phyloP scores from a whole-genome alignment of 2,888 invertebrate species.

The Catocala fraxini region DNA sequence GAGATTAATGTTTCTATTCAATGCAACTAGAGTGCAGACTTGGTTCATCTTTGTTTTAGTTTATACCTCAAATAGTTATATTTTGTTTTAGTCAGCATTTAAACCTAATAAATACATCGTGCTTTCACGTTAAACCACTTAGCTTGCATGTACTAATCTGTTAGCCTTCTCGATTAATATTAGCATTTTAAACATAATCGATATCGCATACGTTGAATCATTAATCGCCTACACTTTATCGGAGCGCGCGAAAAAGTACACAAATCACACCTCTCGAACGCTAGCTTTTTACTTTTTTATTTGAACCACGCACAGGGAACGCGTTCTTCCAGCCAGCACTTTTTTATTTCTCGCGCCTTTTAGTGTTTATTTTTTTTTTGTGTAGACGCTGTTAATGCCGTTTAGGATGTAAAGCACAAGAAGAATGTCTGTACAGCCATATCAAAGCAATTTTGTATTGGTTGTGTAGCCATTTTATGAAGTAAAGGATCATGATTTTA shows the following conservation, averaged over 20 bases:
- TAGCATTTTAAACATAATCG: conserved; percentile 63
- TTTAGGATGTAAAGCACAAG: conserved; percentile 61
- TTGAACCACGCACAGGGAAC: conserved; percentile 64
- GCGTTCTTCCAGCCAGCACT: conserved; percentile 67
- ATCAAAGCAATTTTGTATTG: conserved; percentile 16
- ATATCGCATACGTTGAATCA: conserved; percentile 72
- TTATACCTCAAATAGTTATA: not conserved
- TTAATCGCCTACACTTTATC: conserved; percentile 75
- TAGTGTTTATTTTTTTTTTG: conserved; percentile 55
- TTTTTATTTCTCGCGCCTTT: conserved; percentile 60
- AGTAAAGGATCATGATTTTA: conserved; percentile 6
- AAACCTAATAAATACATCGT: conserved; percentile 13
- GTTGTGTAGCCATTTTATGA: conserved; percentile 12
- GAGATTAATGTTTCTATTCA: not conserved
- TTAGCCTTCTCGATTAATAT: conserved; percentile 36
- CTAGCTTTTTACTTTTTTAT: conserved; percentile 58
- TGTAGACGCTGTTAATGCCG: conserved; percentile 63
- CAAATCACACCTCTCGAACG: conserved; percentile 82
- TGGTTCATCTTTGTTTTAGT: not conserved
- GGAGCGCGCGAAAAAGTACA: conserved; percentile 79
- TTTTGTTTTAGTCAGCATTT: not conserved
- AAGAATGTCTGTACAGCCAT: conserved; percentile 40
- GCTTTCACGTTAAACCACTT: conserved; percentile 17
- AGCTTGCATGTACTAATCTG: conserved; percentile 25
- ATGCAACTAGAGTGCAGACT: not conserved